These are phyloP conservation scores for Lampropteryx suffumata DNA, from an alignment of 2,888 invertebrate genomes.

Conservation along the genomic window DNA sequence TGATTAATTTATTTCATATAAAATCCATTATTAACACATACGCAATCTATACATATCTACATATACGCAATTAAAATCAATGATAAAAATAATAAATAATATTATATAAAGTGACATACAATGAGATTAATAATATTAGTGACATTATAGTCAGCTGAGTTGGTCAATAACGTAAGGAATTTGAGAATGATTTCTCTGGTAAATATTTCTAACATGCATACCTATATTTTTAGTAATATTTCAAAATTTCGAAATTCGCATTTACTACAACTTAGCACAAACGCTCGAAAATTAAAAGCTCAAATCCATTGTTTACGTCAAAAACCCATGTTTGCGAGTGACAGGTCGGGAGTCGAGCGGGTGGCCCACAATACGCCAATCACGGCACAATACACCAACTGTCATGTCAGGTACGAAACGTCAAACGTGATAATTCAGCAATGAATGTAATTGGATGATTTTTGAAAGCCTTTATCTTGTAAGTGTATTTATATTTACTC, in stretches of 20 bases:
- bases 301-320: constrained; percentile 64
- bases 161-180: too few relatives aligned
- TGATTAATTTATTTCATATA: too few relatives aligned
- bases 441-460: constrained; percentile 28
- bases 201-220: too few relatives aligned
- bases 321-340: constrained; percentile 70
- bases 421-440: constrained; percentile 32
- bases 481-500: neutral
- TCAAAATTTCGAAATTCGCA: constrained; percentile 1
- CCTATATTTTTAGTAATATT: too few relatives aligned
- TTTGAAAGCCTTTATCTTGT: constrained; percentile 6
- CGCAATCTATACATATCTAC: too few relatives aligned
- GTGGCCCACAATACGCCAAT: constrained; percentile 60
- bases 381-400: constrained; percentile 56
- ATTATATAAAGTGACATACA: too few relatives aligned
- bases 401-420: constrained; percentile 39
- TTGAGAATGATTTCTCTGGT: too few relatives aligned
- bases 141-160: too few relatives aligned
- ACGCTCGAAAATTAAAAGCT: constrained; percentile 47
- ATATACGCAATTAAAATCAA: too few relatives aligned
- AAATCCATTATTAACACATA: too few relatives aligned
- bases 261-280: constrained; percentile 25
- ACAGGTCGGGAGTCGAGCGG: constrained; percentile 57
- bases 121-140: too few relatives aligned
- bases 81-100: too few relatives aligned